These are phyloP conservation scores for Scolopax bukidnonensis DNA, from an alignment of 2,797 vertebrate genomes.

Conservation along the genomic window DNA sequence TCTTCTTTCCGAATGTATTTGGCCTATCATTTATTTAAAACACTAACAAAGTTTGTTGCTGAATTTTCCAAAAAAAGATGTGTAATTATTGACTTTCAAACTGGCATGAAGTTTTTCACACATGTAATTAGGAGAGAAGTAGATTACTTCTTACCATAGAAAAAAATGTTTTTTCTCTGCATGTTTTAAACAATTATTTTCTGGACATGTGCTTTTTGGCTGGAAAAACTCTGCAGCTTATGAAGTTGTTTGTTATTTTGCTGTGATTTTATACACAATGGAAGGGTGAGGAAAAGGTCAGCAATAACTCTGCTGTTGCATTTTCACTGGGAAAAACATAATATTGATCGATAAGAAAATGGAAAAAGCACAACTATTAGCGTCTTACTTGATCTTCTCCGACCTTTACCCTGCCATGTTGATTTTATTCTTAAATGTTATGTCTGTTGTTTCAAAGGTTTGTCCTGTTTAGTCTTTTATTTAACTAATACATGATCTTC, in stretches of 20 bases:
- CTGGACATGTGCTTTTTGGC: constrained; percentile 54
- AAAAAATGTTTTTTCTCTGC: neutral
- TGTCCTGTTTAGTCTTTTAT: constrained; percentile 80
- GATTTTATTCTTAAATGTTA: constrained; percentile 82
- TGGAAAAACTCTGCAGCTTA: constrained; percentile 76
- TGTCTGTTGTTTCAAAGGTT: constrained; percentile 77
- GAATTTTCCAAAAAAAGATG: neutral
- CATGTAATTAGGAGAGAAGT: constrained; percentile 7
- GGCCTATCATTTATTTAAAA: constrained; percentile 23
- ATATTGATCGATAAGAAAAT: constrained; percentile 94
- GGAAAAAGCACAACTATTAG: constrained; percentile 90
- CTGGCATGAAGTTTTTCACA: neutral
- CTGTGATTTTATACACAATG: constrained; percentile 82
- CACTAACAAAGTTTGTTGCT: neutral
- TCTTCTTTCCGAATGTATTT: neutral
- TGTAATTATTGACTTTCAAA: neutral
- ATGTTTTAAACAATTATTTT: constrained; percentile 65
- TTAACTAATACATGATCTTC: constrained; percentile 78
- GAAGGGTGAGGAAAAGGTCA: constrained; percentile 93
- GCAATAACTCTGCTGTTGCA: constrained; percentile 88
- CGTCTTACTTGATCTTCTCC: constrained; percentile 87
- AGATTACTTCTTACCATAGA: constrained; percentile 2
- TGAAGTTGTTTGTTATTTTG: constrained; percentile 89
- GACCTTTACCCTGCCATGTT: constrained; percentile 87
- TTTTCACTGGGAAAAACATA: constrained; percentile 87